Evolutionary conservation across 2,797 vertebrate genomes (phyloP).

Genomic region (Morus bassanus): DNA sequence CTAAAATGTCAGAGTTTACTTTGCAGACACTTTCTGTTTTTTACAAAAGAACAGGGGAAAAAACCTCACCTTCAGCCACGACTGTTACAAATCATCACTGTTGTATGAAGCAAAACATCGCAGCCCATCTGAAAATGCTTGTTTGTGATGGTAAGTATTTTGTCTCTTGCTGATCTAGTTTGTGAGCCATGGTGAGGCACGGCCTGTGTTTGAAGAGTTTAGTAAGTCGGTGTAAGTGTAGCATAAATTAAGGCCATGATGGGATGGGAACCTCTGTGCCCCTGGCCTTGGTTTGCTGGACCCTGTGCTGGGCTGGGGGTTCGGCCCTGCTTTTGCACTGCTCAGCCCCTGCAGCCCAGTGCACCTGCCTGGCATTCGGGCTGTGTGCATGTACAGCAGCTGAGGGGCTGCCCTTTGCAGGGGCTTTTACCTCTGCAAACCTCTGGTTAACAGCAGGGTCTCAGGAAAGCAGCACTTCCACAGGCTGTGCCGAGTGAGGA

Average conservation of each 20-base stretch:
- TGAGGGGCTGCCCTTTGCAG: not conserved
- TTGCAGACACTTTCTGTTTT: not conserved
- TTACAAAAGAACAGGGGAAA: not conserved
- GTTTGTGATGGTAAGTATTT: not conserved
- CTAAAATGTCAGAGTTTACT: not conserved
- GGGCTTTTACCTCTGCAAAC: not conserved
- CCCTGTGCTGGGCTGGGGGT: not conserved
- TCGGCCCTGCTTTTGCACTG: not conserved
- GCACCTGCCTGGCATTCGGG: not conserved
- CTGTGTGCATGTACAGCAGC: not conserved
- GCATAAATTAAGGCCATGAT: not conserved
- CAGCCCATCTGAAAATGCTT: not conserved
- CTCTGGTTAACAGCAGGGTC: not conserved
- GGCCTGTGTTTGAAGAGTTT: not conserved
- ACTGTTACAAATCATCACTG: not conserved
- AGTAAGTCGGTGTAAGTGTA: not conserved
- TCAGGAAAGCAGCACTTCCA: not conserved
- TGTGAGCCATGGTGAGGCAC: not conserved
- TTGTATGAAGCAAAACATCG: not conserved
- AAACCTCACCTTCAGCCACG: not conserved
- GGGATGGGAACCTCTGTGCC: not conserved
- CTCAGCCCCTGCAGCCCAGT: accelerated
- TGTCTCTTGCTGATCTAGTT: not conserved
- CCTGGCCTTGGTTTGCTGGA: not conserved
- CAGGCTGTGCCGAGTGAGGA: accelerated